Evolutionary conservation across 92 coral and sea anemone genomes (phyloP), one percentile per base, ranked within the genome.

Genomic region (Desmophyllum pertusum): DNA sequence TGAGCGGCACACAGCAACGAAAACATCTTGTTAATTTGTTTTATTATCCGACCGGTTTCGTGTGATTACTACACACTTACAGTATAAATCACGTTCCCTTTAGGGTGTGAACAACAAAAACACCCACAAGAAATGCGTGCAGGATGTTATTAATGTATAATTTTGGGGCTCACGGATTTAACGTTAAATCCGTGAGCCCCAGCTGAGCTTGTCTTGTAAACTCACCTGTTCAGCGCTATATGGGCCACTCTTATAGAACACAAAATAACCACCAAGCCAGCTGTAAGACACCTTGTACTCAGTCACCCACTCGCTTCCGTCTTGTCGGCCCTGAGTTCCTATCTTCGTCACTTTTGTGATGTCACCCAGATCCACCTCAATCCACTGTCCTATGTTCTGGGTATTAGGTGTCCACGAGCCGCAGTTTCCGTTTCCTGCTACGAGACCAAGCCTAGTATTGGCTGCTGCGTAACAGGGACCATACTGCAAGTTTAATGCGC

Each of bases 241-340:
- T 65, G 39, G 41, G 10, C 4, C 53, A 9, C n/a, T 30, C 48
- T 70, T 10, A 10, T 70, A 42, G 40, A 38, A 70, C 17, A 23
- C 37, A 23, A 70, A 70, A 27, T 70, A 25, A 41, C 50, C 39
- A 3, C 53, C 75, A 27, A 40, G 52, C 4, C 10, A 39, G 52
- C 75, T 70, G 51, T 70, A 41, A 39, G 75, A 70, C 19, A 70
- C 51, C 35, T 70, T 70, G 75, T 70, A 70, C 17, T 70, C 31
- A 42, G 75, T 70, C 35, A 70, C 75, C 75, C 75, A 70, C 52
- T 70, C 18, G 15, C 5, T 0, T 33, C 15, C 17, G 2, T 70
- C 75, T 41, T n/a, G 27, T 23, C 75, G 53, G 15, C 75, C 75
- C 9, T 40, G 75, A 27, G 19, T 70, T 42, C 19, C 48, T 9